Percentiles rank a stretch among this genome's conserved stretches.
These are phyloP conservation scores for Sialis fuliginosa DNA, from an alignment of 2,888 invertebrate genomes.

Conservation along the genomic window DNA sequence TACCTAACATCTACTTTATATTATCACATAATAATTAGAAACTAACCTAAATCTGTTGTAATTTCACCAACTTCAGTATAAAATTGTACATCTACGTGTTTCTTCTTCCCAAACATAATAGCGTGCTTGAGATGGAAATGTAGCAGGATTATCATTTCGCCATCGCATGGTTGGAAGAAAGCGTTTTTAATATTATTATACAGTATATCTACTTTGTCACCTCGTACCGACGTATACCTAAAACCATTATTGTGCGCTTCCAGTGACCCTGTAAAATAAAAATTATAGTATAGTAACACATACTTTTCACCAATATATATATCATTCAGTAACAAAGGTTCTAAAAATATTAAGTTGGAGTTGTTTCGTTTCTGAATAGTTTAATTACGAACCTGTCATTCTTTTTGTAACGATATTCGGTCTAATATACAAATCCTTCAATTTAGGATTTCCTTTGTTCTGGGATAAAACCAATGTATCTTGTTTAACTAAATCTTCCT, in stretches of 20 bases:
- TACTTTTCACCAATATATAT: neutral
- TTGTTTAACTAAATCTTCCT: conserved; percentile 97
- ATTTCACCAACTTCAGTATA: conserved; percentile 99
- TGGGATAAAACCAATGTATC: conserved; percentile 86
- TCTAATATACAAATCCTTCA: conserved; percentile 93
- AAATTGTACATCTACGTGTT: conserved; percentile 97
- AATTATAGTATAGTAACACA: conserved; percentile 1
- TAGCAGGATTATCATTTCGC: conserved; percentile 94
- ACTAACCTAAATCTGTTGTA: conserved; percentile 68
- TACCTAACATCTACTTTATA: no score
- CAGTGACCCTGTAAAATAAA: conserved; percentile 64
- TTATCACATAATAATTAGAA: no score
- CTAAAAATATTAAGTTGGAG: no score
- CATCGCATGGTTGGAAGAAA: conserved; percentile 97
- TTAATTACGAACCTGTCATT: conserved; percentile 45
- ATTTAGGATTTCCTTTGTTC: conserved; percentile 93
- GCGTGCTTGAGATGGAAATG: conserved; percentile 99
- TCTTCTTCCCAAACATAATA: conserved; percentile 96
- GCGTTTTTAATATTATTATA: conserved; percentile 99
- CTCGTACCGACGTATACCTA: conserved; percentile 95
- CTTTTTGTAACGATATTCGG: conserved; percentile 97
- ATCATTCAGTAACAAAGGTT: no score
- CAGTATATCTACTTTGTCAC: conserved; percentile 97
- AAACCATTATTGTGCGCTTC: conserved; percentile 96
- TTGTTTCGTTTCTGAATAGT: no score